Percentiles rank a stretch among this genome's conserved stretches.
Evolutionary conservation across 2,113 vertebrate genomes (phyloP).

Genomic region (Corydoras maculifer): DNA sequence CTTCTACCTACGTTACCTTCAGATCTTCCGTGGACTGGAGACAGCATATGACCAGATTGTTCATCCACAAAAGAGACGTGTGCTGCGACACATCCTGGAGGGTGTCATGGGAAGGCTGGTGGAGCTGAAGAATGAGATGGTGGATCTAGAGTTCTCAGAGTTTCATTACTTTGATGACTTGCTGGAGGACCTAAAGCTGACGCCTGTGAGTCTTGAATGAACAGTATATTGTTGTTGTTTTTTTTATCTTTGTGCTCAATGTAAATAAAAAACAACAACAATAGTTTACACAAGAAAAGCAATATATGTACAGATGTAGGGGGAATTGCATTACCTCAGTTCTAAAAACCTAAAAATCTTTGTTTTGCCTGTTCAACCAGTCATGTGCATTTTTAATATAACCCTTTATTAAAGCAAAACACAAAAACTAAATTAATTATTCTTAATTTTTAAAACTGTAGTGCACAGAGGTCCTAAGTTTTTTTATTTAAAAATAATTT

Average conservation of each 20-base stretch:
- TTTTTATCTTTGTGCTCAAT: not conserved
- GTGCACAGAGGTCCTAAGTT: too few relatives aligned
- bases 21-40: constrained; percentile 68
- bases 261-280: not conserved
- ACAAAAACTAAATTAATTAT: too few relatives aligned
- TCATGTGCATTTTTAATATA: too few relatives aligned
- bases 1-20: constrained; percentile 74
- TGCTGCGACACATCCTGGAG: constrained; percentile 64
- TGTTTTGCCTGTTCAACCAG: too few relatives aligned
- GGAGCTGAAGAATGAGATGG: constrained; percentile 79
- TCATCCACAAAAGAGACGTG: constrained; percentile 68
- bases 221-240: too few relatives aligned
- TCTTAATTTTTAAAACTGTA: too few relatives aligned
- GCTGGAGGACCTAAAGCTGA: constrained; percentile 68
- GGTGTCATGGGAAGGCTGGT: constrained; percentile 74
- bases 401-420: too few relatives aligned
- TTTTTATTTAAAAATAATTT: too few relatives aligned
- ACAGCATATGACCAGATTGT: constrained; percentile 59
- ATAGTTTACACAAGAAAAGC: too few relatives aligned
- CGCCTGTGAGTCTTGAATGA: constrained; percentile 61
- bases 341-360: too few relatives aligned
- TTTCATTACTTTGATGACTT: constrained; percentile 71
- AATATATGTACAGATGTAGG: too few relatives aligned
- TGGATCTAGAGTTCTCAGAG: constrained; percentile 70
- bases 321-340: too few relatives aligned